Evolutionary conservation across 2,888 invertebrate genomes (phyloP).

Genomic region (Phalangium opilio): DNA sequence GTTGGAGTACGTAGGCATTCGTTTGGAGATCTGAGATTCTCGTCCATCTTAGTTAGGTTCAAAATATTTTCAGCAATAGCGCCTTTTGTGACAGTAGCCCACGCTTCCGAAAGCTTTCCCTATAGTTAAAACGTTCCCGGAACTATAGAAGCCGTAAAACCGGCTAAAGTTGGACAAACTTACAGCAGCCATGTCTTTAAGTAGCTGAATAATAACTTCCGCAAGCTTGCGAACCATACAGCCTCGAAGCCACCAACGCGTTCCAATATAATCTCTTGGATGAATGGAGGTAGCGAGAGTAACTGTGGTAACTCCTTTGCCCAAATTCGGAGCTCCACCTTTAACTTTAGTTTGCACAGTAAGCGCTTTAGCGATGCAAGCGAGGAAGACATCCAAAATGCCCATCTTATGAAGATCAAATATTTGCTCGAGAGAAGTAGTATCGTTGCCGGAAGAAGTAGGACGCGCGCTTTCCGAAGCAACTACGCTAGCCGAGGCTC

Average conservation of each 20-base stretch:
- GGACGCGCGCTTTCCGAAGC: constrained; percentile 2
- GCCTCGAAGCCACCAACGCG: constrained; percentile 72
- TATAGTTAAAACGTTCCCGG: constrained; percentile 31
- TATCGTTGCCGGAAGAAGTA: constrained; percentile 29
- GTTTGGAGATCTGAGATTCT: constrained; percentile 51
- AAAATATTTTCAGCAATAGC: constrained; percentile 74
- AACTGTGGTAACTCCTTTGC: constrained; percentile 35
- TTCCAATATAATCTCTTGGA: constrained; percentile 30
- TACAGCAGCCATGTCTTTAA: constrained; percentile 85
- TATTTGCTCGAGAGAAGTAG: constrained; percentile 29
- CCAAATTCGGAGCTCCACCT: constrained; percentile 33
- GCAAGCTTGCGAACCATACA: constrained; percentile 68
- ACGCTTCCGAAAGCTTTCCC: constrained; percentile 69
- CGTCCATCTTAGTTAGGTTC: constrained; percentile 62
- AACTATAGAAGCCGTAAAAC: not conserved
- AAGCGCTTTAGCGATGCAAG: constrained; percentile 78
- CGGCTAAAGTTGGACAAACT: constrained; percentile 26
- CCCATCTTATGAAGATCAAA: constrained; percentile 47
- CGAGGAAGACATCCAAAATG: constrained; percentile 72
- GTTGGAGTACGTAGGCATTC: constrained; percentile 68
- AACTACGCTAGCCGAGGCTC: constrained; percentile 17
- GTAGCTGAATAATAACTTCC: constrained; percentile 66
- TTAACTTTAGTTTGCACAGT: constrained; percentile 74
- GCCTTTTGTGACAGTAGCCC: constrained; percentile 73
- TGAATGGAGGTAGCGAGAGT: constrained; percentile 44